Conservation (phyloP, 2,113 vertebrate species). For the Perca fluviatilis region DNA sequence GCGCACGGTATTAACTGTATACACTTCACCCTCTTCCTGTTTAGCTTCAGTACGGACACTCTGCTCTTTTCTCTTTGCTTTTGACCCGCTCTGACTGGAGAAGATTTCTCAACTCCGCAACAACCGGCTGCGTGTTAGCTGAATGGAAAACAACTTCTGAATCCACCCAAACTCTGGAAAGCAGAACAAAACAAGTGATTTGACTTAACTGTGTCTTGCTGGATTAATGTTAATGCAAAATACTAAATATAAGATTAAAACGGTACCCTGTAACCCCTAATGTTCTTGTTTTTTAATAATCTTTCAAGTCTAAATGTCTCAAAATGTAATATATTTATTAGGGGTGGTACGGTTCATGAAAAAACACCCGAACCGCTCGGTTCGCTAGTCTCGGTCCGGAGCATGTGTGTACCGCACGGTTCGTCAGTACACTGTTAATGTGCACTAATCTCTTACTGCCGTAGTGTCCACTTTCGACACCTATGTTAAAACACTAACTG, state of each 20-base stretch:
- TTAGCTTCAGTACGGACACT: constrained; percentile 2
- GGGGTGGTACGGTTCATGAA: too few species aligned
- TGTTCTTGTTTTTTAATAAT: neutral
- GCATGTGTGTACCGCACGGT: too few species aligned
- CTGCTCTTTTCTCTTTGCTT: neutral
- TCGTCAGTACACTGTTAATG: too few species aligned
- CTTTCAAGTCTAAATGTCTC: too few species aligned
- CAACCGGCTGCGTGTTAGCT: neutral
- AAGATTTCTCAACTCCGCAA: neutral
- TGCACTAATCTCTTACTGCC: too few species aligned
- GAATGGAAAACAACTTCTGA: neutral
- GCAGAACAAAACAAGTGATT: neutral
- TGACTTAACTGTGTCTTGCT: neutral
- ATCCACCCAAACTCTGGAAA: neutral
- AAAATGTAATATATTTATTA: too few species aligned
- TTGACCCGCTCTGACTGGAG: neutral
- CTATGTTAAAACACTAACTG: too few species aligned
- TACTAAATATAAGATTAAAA: too few species aligned
- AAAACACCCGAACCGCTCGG: too few species aligned
- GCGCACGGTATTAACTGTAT: neutral
- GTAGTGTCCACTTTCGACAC: too few species aligned
- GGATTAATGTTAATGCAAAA: too few species aligned
- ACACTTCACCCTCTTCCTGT: constrained; percentile 44
- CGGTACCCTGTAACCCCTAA: neutral
- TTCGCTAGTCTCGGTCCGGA: too few species aligned